Base-by-base conservation (phyloP, 2,888 invertebrate species). In the Buathra laborator region DNA sequence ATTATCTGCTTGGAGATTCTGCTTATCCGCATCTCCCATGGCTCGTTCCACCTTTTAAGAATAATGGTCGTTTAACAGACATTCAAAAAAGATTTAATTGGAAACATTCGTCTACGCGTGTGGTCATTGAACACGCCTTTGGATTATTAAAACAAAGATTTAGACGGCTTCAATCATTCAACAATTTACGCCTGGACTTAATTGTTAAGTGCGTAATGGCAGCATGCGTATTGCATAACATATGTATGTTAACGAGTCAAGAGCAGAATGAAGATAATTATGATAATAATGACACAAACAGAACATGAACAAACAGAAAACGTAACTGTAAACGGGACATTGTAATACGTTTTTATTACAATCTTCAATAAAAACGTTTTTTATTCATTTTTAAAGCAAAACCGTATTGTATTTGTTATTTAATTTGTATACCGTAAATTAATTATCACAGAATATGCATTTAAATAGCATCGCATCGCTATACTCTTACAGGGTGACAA, bases 1-100 rank as follows among this genome's bases (percentile, higher is more conserved):
- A 77, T 32, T 83, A 67, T 79, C 32, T 86, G 12, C 53, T 87
- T 3, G 86, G 86, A 4, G 86, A 86, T 80, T 77, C 85, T 29
- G 82, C 84, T 9, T 87, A 86, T 62, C 79, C 79, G 3, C 70
- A 43, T 37, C 24, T 70, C 0, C 64, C 37, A 14, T 77, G 53
- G 77, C 7, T 77, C 9, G 77, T 77, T 14, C 14, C 77, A 32
- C 48, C 67, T 24, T 77, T 77, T 16, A 62, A 46, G n/a, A 51
- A 67, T 4, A 67, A 77, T 29, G 67, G 66, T 37, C 37, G 7
- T 43, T 77, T 67, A 44, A 67, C 66, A 29, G n/a, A 14, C 4
- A 14, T 16, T 19, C 70, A 70, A 19, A 44, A 19, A 46, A 46
- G n/a, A 9, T 77, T 77, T 24, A 77, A 77, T 64, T 67, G 37